A percentile compares a stretch with the other conserved stretches of the same genome.
These are phyloP conservation scores for Chanos chanos DNA, from an alignment of 2,797 vertebrate genomes.

Conservation along the genomic window DNA sequence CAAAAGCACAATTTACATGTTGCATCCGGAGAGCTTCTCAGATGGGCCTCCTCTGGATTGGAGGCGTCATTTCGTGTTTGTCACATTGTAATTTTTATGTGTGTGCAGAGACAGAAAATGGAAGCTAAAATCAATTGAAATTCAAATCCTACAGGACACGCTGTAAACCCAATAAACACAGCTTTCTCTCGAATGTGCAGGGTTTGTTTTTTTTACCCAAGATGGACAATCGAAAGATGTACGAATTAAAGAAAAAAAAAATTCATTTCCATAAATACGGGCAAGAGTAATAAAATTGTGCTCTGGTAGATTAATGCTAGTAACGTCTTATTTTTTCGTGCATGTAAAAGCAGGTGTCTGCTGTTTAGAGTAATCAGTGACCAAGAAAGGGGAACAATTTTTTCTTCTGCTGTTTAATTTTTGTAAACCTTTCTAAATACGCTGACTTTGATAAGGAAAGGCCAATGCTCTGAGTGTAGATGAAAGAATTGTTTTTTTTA, in stretches of 20 bases:
- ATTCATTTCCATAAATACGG: too few relatives aligned
- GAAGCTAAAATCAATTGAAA: constrained; percentile 11
- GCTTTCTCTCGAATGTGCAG: not conserved
- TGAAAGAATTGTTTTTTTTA: constrained; percentile 53
- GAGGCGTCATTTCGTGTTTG: constrained; percentile 49
- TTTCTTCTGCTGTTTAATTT: not conserved
- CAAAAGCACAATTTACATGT: constrained; percentile 72
- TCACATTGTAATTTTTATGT: constrained; percentile 14
- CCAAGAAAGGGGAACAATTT: constrained; percentile 10
- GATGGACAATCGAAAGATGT: too few relatives aligned
- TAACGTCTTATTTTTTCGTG: too few relatives aligned
- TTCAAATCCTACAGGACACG: not conserved
- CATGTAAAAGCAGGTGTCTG: too few relatives aligned
- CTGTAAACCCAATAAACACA: not conserved
- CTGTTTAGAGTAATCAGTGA: not conserved
- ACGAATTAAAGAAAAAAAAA: too few relatives aligned
- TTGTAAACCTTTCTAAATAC: constrained; percentile 39
- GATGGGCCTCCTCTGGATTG: constrained; percentile 62
- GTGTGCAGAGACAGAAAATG: constrained; percentile 23
- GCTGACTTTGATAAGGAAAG: constrained; percentile 32
- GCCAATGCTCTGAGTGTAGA: constrained; percentile 28
- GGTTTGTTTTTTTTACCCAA: too few relatives aligned
- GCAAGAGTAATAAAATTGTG: too few relatives aligned
- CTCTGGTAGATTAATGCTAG: too few relatives aligned
- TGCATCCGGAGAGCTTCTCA: constrained; percentile 69